Conservation (phyloP, 1,140 invertebrate species). For the Batillaria attramentaria region DNA sequence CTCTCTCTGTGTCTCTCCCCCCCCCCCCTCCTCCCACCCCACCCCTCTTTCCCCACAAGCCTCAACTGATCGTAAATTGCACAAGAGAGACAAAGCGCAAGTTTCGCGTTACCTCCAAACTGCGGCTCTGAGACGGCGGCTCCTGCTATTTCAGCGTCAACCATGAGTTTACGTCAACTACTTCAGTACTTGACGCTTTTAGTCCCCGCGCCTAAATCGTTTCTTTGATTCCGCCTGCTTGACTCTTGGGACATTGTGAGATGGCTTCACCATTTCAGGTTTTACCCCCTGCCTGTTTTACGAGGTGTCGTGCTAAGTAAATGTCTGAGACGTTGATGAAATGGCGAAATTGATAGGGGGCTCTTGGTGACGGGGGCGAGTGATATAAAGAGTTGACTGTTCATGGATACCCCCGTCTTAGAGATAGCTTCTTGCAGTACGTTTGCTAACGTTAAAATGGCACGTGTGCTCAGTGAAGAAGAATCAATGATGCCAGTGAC, state of each 20-base stretch:
- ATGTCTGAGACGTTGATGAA: not conserved
- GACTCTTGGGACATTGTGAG: not conserved
- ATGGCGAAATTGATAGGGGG: constrained; percentile 11
- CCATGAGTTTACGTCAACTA: constrained; percentile 20
- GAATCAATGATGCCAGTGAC: too few relatives aligned
- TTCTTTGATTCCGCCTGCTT: not conserved
- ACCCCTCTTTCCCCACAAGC: not conserved
- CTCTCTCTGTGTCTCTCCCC: not conserved
- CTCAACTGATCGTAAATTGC: not conserved
- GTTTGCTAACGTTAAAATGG: constrained; percentile 2
- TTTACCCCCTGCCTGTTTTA: not conserved
- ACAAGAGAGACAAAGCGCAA: not conserved
- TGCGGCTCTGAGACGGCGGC: constrained; percentile 4
- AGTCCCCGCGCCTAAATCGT: constrained; percentile 18
- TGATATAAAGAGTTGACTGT: too few relatives aligned
- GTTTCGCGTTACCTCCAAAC: constrained; percentile 24
- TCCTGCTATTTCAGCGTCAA: constrained; percentile 32
- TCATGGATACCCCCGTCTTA: too few relatives aligned
- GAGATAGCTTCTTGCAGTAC: constrained; percentile 17
- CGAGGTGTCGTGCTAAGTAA: not conserved
- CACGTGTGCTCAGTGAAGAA: too few relatives aligned
- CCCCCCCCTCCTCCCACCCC: constrained; percentile 1
- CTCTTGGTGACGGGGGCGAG: not conserved
- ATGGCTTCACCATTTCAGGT: not conserved
- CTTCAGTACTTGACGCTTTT: constrained; percentile 17